A percentile compares a stretch with the other conserved stretches of the same genome.
phyloP scores from a whole-genome alignment of 1,140 invertebrate species.

The Lucilia cuprina region DNA sequence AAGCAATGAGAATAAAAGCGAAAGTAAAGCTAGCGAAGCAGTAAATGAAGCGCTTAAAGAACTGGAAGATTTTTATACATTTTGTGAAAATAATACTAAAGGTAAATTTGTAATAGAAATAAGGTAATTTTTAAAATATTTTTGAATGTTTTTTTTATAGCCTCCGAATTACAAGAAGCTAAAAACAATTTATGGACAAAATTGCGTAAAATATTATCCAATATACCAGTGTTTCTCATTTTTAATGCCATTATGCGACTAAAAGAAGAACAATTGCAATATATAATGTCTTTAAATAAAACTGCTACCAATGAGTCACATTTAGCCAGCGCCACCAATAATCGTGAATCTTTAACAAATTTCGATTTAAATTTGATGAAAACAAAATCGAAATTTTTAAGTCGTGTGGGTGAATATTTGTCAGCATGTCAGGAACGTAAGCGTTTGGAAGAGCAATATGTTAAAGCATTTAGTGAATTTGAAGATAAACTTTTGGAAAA shows the following conservation, averaged over 20 bases:
- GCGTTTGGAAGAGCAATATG: slow-evolving; percentile 47
- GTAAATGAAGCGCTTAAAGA: slow-evolving; percentile 53
- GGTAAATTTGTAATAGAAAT: slow-evolving; percentile 22
- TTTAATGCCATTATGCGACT: slow-evolving; percentile 52
- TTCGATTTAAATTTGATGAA: slow-evolving; percentile 54
- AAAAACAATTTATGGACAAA: slow-evolving; percentile 50
- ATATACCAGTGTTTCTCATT: slow-evolving; percentile 51
- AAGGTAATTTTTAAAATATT: neutral
- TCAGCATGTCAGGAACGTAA: slow-evolving; percentile 44
- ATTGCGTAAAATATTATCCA: slow-evolving; percentile 50
- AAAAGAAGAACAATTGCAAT: slow-evolving; percentile 54
- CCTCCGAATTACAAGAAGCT: slow-evolving; percentile 39
- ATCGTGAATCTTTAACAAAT: slow-evolving; percentile 41
- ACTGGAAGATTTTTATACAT: slow-evolving; percentile 49
- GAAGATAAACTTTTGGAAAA: slow-evolving; percentile 50
- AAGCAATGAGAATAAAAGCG: slow-evolving; percentile 49
- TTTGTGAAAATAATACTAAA: slow-evolving; percentile 40
- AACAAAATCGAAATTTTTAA: slow-evolving; percentile 50
- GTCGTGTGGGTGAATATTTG: slow-evolving; percentile 47
- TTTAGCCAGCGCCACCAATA: neutral
- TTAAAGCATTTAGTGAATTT: slow-evolving; percentile 46
- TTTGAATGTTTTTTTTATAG: slow-evolving; percentile 19
- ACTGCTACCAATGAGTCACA: slow-evolving; percentile 20
- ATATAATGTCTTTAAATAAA: slow-evolving; percentile 44
- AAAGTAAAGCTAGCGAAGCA: slow-evolving; percentile 44